Conservation (phyloP, 2,113 vertebrate genomes). For the Aspiorhynchus laticeps region DNA sequence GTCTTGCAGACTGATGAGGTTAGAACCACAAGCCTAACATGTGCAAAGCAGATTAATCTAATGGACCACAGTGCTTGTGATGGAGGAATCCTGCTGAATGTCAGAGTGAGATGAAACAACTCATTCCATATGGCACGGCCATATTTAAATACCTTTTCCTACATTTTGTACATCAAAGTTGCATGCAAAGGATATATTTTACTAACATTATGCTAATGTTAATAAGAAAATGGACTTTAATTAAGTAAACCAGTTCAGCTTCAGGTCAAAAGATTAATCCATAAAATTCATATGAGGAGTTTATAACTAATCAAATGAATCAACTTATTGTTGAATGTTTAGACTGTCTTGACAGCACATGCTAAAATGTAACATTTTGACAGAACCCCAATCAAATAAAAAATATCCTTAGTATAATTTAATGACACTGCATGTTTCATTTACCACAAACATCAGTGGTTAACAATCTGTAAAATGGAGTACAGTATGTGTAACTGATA, state of each 20-base stretch:
- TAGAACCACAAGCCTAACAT: slow-evolving; percentile 66
- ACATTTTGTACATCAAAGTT: neutral
- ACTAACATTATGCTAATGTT: neutral
- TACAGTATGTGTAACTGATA: slow-evolving; percentile 72
- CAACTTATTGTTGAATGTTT: neutral
- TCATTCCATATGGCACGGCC: neutral
- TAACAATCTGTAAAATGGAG: slow-evolving; percentile 65
- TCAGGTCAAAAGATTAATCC: neutral
- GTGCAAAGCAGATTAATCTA: slow-evolving; percentile 63
- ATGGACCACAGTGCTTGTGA: slow-evolving; percentile 45
- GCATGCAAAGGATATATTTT: neutral
- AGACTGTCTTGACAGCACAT: neutral
- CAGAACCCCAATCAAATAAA: slow-evolving; percentile 22
- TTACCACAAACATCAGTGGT: slow-evolving; percentile 36
- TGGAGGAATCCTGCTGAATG: slow-evolving; percentile 38
- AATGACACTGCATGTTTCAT: slow-evolving; percentile 40
- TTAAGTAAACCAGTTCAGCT: neutral
- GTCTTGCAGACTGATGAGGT: slow-evolving; percentile 62
- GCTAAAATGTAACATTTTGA: neutral
- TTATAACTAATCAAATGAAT: neutral
- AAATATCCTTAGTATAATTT: slow-evolving; percentile 29
- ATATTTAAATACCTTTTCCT: neutral
- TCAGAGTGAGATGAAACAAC: slow-evolving; percentile 20
- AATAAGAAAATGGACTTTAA: neutral
- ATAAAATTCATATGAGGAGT: neutral